Base-by-base conservation (phyloP, 2,113 vertebrate species). In the Procavia capensis region DNA sequence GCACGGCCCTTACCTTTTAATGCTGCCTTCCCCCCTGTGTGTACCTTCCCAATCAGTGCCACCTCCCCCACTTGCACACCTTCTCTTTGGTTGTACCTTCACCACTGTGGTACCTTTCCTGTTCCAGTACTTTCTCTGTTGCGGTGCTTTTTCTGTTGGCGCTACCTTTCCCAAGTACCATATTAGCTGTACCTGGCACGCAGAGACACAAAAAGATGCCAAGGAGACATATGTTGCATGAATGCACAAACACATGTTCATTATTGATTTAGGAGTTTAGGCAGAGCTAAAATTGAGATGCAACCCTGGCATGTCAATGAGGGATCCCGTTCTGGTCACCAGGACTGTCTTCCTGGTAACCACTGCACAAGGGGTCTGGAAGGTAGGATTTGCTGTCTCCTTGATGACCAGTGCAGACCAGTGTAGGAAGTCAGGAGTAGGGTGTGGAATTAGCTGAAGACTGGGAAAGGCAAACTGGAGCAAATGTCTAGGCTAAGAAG, bases 271-370 rank as follows among this genome's bases (percentile, higher is more conserved):
- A 0, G 22, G 63, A 39, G 61, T 70, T 70, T 74, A 68, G 84
- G 80, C 47, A 68, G 66, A 85, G 39, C 29, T 83, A 31, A 63
- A n/a, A 70, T 61, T 11, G 27, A 29, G 27, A n/a, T 79, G 17
- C 27, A 47, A 36, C 8, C n/a, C 7, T n/a, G 19, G 31, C 2
- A 0, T 13, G 29, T 13, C 9, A 24, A 11, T 0, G 3, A 78
- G 24, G 27, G 24, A 0, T 39, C 72, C 63, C 57, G 9, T 74
- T 94, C 54, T 34, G 19, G 81, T 54, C 29, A 34, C 31, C 36
- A 91, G 54, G 64, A 63, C 31, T 54, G 50, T 54, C 50, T 54
- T 54, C 50, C 50, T 54, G 50, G 50, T 54, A 54, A 11, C 41
- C 45, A 0, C n/a, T 90, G 68, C 63, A 61, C 25, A 29, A 68